phyloP scores from a whole-genome alignment of 2,797 vertebrate genomes.

The Betta splendens region DNA sequence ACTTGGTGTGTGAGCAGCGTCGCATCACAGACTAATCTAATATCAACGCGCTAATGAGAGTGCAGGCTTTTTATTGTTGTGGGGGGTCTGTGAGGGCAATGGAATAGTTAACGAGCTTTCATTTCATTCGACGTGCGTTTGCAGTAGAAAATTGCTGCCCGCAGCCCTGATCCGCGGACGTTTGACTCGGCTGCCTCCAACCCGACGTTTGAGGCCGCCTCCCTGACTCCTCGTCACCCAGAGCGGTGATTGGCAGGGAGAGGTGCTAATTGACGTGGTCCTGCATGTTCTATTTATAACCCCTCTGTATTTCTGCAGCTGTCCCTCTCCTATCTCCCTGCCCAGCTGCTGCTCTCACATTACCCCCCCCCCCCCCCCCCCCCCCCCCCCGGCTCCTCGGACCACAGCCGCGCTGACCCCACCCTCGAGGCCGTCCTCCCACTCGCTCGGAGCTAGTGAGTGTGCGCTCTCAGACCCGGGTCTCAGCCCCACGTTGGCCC shows the following conservation, averaged over 20 bases:
- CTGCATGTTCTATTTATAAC: constrained; percentile 71
- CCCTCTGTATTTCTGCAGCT: constrained; percentile 71
- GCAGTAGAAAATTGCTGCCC: background rate
- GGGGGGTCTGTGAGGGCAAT: too few relatives aligned
- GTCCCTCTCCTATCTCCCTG: constrained; percentile 60
- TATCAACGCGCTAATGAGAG: background rate
- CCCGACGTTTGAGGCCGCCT: constrained; percentile 21
- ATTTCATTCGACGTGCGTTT: constrained; percentile 1
- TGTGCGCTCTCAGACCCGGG: constrained; percentile 43
- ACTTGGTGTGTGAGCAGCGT: background rate
- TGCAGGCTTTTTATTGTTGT: background rate
- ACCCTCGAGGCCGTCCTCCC: constrained; percentile 46
- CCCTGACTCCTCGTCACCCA: constrained; percentile 25
- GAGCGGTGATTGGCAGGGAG: constrained; percentile 26
- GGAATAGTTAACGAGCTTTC: background rate
- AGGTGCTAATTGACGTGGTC: constrained; percentile 53
- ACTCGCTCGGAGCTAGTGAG: constrained; percentile 46
- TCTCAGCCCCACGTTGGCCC: constrained; percentile 41
- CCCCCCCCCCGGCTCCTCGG: constrained; percentile 14
- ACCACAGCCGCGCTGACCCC: constrained; percentile 52
- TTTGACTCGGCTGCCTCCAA: background rate
- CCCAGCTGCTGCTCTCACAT: constrained; percentile 61
- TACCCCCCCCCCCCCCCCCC: constrained; percentile 46
- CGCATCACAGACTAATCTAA: background rate
- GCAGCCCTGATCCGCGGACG: background rate